Base-by-base conservation (phyloP, 2,888 invertebrate genomes). In the Brachynemurus nebulosus region DNA sequence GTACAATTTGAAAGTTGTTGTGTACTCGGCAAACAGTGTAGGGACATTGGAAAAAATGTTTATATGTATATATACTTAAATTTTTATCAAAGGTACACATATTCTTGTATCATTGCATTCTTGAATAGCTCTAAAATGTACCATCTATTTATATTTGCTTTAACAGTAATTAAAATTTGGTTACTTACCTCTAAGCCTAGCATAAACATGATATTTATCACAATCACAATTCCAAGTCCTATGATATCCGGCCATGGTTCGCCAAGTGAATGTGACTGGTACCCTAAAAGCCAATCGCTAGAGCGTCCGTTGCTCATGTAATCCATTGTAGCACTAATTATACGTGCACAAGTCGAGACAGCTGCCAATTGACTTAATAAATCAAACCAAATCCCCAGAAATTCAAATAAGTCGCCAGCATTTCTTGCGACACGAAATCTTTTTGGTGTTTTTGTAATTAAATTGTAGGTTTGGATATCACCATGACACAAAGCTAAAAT, bases 241-340 rank as follows among this genome's bases (percentile, higher is more conserved):
- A 76, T 54, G 3, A 76, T 72, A 54, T 77, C 77, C 18, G 76
- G 76, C 74, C 75, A 75, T 1, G 76, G 74, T 53, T 76, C 76
- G 0, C 74, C 75, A 43, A 73, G 57, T 1, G 72, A 66, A 52
- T 70, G 66, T 4, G 73, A 71, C 54, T 74, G 71, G 51, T 72
- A 66, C 2, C 74, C 75, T 51, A 76, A 72, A 27, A 75, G 56
- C 71, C 74, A 74, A 37, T 71, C 66, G 46, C 74, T 67, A n/a
- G 74, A 70, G 25, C 71, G 60, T 1, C 74, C 74, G 14, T 67
- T 71, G 21, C 72, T 75, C 45, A 76, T 72, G 50, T 76, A 76
- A 53, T 76, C 76, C 6, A 76, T 70, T 1, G 76, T 75, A 2
- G 76, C 75, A 47, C 74, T 75, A 14, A 76, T 66, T 14, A 75